phyloP scores from a whole-genome alignment of 1,140 invertebrate species.

The Drosophila mauritiana region DNA sequence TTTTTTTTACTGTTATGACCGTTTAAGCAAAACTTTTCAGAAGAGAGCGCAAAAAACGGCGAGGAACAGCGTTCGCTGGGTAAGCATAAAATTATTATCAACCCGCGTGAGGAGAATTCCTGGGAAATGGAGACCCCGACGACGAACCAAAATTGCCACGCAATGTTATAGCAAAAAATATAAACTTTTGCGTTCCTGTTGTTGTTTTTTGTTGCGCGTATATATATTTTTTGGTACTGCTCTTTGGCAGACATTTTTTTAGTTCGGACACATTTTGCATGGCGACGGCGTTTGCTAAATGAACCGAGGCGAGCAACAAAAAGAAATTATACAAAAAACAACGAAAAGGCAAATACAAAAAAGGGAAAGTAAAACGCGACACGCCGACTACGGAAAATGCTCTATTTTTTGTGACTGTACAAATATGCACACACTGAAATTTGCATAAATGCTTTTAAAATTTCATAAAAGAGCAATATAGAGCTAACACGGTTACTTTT shows the following conservation, averaged over 20 bases:
- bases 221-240: constrained; percentile 36
- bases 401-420: neutral
- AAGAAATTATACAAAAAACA: constrained; percentile 43
- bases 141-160: constrained; percentile 51
- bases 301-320: constrained; percentile 65
- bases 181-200: constrained; percentile 56
- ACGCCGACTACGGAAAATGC: constrained; percentile 7
- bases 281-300: constrained; percentile 68
- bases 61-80: constrained; percentile 55
- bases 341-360: constrained; percentile 17
- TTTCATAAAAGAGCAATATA: neutral
- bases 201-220: constrained; percentile 11
- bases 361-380: constrained; percentile 17
- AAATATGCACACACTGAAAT: neutral
- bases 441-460: constrained; percentile 7
- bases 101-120: constrained; percentile 50
- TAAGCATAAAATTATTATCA: constrained; percentile 81
- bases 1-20: constrained; percentile 75
- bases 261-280: constrained; percentile 73
- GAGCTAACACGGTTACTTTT: neutral
- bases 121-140: constrained; percentile 35
- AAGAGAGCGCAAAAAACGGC: constrained; percentile 46
- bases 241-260: constrained; percentile 55
- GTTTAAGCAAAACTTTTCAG: constrained; percentile 76
- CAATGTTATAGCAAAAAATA: constrained; percentile 61